Percentiles rank a stretch among this genome's conserved stretches.
phyloP scores from a whole-genome alignment of 1,140 invertebrate species.

The Apis florea region DNA sequence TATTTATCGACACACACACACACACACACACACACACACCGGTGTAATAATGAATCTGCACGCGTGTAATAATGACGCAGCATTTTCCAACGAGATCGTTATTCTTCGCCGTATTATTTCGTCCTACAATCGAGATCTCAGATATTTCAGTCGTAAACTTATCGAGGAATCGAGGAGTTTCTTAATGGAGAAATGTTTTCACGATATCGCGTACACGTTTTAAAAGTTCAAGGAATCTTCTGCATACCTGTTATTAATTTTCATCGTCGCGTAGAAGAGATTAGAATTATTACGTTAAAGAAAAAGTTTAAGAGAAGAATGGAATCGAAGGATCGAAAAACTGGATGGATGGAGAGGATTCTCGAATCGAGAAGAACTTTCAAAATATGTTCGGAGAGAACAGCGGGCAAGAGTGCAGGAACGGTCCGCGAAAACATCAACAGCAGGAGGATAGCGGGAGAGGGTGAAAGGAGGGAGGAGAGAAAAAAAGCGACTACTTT shows the following conservation, averaged over 20 bases:
- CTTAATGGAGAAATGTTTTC: too few species aligned
- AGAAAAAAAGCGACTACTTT: constrained; percentile 69
- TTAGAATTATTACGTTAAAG: too few species aligned
- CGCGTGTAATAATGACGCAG: background rate
- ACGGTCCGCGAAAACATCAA: constrained; percentile 38
- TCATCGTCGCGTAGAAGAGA: too few species aligned
- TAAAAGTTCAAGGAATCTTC: too few species aligned
- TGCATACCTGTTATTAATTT: too few species aligned
- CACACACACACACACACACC: too few species aligned
- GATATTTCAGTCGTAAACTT: too few species aligned
- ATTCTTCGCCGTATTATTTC: constrained; percentile 11
- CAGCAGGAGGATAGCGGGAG: constrained; percentile 24
- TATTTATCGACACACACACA: constrained; percentile 34
- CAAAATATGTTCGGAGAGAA: background rate
- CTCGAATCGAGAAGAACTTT: background rate
- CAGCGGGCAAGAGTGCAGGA: constrained; percentile 37
- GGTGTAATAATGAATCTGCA: background rate
- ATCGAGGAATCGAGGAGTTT: too few species aligned
- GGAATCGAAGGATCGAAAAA: background rate
- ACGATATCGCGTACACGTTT: too few species aligned
- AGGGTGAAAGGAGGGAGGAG: constrained; percentile 13
- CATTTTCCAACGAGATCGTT: constrained; percentile 15
- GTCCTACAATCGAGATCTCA: too few species aligned
- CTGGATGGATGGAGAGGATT: background rate
- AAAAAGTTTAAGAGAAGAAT: too few species aligned